A percentile compares a stretch with the other conserved stretches of the same genome.
These are phyloP conservation scores for Atrina japonica DNA, from an alignment of 2,888 invertebrate genomes.

Conservation along the genomic window DNA sequence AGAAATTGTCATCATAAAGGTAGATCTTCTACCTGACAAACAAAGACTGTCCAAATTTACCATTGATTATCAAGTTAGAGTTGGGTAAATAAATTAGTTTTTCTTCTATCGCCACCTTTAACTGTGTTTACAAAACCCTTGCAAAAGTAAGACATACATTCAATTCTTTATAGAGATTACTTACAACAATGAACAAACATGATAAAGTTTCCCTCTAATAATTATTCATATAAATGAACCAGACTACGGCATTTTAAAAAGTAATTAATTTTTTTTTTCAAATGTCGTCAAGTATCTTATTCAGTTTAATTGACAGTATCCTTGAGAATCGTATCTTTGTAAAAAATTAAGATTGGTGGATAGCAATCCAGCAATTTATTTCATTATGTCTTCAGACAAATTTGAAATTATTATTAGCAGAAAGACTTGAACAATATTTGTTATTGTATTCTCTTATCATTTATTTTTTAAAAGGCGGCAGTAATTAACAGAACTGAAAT, in stretches of 20 bases:
- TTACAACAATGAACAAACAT: slow-evolving; percentile 29
- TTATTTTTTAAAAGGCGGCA: slow-evolving; percentile 2
- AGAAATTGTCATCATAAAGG: slow-evolving; percentile 23
- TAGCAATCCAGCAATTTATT: slow-evolving; percentile 19
- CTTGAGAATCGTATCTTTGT: slow-evolving; percentile 24
- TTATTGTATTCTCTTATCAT: slow-evolving; percentile 22
- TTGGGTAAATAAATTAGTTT: slow-evolving; percentile 34
- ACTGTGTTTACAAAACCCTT: slow-evolving; percentile 38
- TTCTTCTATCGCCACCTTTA: slow-evolving; percentile 17
- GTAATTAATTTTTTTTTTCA: slow-evolving; percentile 38
- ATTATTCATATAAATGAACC: slow-evolving; percentile 22
- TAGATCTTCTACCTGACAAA: slow-evolving; percentile 3
- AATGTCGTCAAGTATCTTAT: slow-evolving; percentile 21
- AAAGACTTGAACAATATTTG: slow-evolving; percentile 14
- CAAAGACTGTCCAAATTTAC: slow-evolving; percentile 19
- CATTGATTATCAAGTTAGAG: slow-evolving; percentile 24
- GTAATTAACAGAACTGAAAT: slow-evolving; percentile 21
- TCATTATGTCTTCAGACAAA: slow-evolving; percentile 24
- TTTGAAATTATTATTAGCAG: slow-evolving; percentile 18
- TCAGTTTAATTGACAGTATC: slow-evolving; percentile 9
- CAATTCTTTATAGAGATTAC: slow-evolving; percentile 33
- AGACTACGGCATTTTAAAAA: slow-evolving; percentile 34
- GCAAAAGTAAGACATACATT: slow-evolving; percentile 34
- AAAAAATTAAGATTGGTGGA: slow-evolving; percentile 26
- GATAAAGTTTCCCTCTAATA: slow-evolving; percentile 34